Conservation (phyloP, 2,888 invertebrate species). For the Rotaria sp. region DNA sequence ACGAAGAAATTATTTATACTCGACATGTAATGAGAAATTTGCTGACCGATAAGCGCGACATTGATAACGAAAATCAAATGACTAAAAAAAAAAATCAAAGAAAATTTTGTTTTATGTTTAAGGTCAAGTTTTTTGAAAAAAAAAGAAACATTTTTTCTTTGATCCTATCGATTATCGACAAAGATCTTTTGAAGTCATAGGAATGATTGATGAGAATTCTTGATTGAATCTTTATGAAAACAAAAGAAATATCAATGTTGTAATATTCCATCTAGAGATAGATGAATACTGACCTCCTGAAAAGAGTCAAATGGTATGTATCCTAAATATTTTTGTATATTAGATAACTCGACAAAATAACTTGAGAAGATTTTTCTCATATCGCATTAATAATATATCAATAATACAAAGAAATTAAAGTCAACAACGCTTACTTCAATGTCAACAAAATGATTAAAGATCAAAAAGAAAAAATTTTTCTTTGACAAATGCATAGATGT, state of each 20-base stretch:
- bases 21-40: not conserved
- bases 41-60: conserved; percentile 20
- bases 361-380: no score
- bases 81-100: not conserved
- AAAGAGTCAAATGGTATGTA: not conserved
- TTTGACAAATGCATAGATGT: no score
- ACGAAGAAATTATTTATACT: not conserved
- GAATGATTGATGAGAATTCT: not conserved
- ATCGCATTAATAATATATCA: no score
- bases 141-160: not conserved
- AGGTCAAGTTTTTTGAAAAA: no score
- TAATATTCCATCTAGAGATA: not conserved
- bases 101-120: not conserved
- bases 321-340: not conserved
- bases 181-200: not conserved
- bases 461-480: no score
- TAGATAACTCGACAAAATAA: no score
- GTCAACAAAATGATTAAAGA: no score
- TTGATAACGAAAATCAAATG: not conserved
- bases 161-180: not conserved
- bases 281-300: not conserved
- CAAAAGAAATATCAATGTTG: not conserved
- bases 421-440: no score
- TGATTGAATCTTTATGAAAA: not conserved
- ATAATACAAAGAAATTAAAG: no score